Conservation (phyloP, 2,113 vertebrate species). For the Turnix velox region DNA sequence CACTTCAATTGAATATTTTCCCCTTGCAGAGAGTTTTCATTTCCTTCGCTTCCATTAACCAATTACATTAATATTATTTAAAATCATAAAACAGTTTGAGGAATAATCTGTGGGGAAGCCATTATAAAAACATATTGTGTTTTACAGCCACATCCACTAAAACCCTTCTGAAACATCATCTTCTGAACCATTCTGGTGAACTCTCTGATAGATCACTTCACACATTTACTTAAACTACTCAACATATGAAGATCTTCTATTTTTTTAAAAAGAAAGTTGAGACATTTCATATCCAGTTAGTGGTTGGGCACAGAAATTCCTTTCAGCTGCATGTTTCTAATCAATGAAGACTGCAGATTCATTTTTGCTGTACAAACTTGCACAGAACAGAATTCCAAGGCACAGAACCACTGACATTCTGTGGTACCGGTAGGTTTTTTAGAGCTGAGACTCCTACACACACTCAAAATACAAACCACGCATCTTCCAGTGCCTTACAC, state of each 20-base stretch:
- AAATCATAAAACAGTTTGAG: neutral
- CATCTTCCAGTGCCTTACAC: neutral
- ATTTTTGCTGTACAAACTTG: neutral
- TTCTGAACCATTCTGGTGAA: neutral
- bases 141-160: neutral
- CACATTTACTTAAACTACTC: neutral
- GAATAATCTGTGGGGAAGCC: neutral
- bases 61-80: neutral
- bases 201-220: neutral
- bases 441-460: neutral
- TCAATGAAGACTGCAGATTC: neutral
- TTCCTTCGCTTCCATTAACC: neutral
- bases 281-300: neutral
- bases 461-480: fast-evolving
- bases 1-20: neutral
- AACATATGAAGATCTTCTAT: fast-evolving
- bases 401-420: neutral
- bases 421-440: neutral
- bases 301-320: neutral
- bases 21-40: neutral
- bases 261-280: neutral
- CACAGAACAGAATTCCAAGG: neutral
- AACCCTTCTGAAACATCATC: neutral
- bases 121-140: neutral
- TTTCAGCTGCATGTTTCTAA: neutral